phyloP scores from a whole-genome alignment of 2,113 vertebrate species.

The Anhinga anhinga region DNA sequence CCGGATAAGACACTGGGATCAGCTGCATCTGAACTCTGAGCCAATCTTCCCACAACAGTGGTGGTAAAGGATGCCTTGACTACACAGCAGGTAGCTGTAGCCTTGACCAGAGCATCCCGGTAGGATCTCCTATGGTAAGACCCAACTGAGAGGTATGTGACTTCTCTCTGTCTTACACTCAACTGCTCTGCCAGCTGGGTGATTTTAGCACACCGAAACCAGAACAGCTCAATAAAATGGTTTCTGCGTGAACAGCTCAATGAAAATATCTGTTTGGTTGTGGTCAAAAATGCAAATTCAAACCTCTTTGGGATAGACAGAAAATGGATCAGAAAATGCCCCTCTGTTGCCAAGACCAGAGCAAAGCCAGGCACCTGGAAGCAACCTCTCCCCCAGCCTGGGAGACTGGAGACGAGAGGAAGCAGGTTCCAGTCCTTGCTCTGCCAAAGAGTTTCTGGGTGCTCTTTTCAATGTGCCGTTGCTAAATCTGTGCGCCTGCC shows the following conservation, averaged over 20 bases:
- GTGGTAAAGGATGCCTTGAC: background rate
- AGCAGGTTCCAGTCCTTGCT: background rate
- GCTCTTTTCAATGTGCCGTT: background rate
- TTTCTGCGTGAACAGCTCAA: background rate
- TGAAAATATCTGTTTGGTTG: background rate
- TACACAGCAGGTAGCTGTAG: background rate
- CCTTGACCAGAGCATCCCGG: background rate
- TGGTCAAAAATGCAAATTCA: conserved; percentile 14
- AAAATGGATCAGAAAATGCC: background rate
- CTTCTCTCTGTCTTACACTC: background rate
- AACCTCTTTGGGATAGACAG: background rate
- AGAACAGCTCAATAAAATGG: conserved; percentile 3
- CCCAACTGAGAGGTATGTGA: background rate
- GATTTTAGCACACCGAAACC: background rate
- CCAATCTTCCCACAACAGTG: background rate
- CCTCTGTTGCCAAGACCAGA: background rate
- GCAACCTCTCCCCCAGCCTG: background rate
- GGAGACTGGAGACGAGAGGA: background rate
- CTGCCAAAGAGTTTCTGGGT: background rate
- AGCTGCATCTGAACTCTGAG: background rate
- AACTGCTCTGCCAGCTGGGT: background rate
- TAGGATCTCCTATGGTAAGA: background rate
- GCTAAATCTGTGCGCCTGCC: background rate
- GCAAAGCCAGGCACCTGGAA: background rate
- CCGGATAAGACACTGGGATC: background rate